Conservation (phyloP, 2,888 invertebrate genomes). For the Galeopsomyia nigrocyanea region DNA sequence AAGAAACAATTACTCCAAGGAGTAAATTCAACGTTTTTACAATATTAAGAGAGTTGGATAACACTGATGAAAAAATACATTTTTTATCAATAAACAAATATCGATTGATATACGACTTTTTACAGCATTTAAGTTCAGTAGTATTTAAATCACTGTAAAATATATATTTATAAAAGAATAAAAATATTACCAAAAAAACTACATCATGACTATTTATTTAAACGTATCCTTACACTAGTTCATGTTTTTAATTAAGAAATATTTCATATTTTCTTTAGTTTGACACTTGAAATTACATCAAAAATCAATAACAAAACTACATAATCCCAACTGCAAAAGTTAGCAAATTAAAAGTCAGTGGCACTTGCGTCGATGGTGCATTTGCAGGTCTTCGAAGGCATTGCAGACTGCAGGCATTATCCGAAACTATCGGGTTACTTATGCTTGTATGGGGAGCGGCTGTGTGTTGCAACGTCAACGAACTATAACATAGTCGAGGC, state of each 20-base stretch:
- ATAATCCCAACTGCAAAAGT: too few species aligned
- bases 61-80: background rate
- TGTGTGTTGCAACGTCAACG: background rate
- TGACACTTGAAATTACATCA: too few species aligned
- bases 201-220: too few species aligned
- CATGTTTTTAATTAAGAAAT: conserved; percentile 3
- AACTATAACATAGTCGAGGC: background rate
- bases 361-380: background rate
- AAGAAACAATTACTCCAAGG: too few species aligned
- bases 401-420: conserved; percentile 14
- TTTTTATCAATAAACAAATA: conserved; percentile 13
- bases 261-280: too few species aligned
- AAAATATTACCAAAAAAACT: conserved; percentile 2
- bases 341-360: background rate
- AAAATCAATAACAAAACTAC: too few species aligned
- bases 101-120: conserved; percentile 19
- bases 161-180: conserved; percentile 42
- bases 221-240: too few species aligned
- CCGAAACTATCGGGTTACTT: conserved; percentile 33
- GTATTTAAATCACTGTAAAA: conserved; percentile 39
- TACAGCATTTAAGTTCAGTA: conserved; percentile 30
- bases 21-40: background rate
- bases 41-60: background rate
- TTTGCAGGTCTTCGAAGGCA: conserved; percentile 37
- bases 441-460: background rate